Evolutionary conservation across 2,113 vertebrate species (phyloP).

Genomic region (Pogonocichla stellata): DNA sequence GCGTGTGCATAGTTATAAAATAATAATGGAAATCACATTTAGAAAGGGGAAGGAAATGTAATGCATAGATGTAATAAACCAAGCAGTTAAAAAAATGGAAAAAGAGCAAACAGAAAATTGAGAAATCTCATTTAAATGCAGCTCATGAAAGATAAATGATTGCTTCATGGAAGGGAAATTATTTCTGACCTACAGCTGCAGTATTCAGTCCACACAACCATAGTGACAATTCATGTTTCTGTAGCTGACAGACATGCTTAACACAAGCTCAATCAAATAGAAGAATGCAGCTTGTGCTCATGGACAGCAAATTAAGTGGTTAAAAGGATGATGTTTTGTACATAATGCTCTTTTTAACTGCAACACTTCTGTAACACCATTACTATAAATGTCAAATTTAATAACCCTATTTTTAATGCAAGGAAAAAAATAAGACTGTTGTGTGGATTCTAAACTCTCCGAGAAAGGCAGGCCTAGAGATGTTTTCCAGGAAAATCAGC

Average conservation of each 20-base stretch:
- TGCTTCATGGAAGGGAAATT: constrained; percentile 1
- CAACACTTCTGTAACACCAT: neutral
- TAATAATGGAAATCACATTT: neutral
- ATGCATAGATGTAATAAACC: neutral
- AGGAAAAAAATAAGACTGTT: neutral
- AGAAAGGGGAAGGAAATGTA: neutral
- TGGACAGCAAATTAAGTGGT: neutral
- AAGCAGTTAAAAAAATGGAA: neutral
- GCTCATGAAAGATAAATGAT: neutral
- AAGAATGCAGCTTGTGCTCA: neutral
- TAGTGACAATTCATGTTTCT: neutral
- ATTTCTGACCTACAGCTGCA: constrained; percentile 12
- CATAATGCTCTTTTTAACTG: neutral
- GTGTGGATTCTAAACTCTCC: neutral
- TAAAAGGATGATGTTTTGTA: neutral
- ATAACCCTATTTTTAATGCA: neutral
- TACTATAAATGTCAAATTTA: neutral
- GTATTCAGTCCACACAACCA: neutral
- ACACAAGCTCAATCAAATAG: neutral
- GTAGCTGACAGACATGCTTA: neutral
- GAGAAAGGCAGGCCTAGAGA: neutral
- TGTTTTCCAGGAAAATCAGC: neutral
- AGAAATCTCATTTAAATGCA: constrained; percentile 19
- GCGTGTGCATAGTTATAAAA: neutral
- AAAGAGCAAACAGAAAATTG: neutral